Conservation (phyloP, 2,888 invertebrate genomes). For the Campoplex nolae region DNA sequence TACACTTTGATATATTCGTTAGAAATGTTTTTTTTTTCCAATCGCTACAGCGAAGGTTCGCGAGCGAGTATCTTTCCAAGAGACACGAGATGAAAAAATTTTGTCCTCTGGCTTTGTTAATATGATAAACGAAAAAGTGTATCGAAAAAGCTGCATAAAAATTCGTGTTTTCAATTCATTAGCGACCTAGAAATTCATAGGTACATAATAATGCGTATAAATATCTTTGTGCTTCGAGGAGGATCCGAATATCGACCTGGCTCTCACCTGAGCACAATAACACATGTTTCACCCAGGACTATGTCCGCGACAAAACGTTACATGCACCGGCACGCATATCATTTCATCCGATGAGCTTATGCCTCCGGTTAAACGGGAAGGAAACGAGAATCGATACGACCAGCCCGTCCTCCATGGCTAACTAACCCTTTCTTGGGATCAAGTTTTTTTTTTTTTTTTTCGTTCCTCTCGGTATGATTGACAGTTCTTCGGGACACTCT, state of each 20-base stretch:
- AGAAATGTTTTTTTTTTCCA: background rate
- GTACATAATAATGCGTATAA: conserved; percentile 14
- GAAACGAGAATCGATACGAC: conserved; percentile 54
- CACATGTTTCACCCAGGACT: conserved; percentile 63
- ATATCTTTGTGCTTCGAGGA: conserved; percentile 5
- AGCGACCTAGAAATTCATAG: conserved; percentile 23
- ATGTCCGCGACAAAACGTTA: conserved; percentile 73
- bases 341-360: conserved; percentile 40
- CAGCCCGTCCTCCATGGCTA: conserved; percentile 66
- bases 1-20: conserved; percentile 1
- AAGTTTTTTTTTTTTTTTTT: conserved; percentile 72
- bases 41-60: background rate
- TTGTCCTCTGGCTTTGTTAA: conserved; percentile 31
- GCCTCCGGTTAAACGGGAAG: conserved; percentile 35
- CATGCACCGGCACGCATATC: conserved; percentile 70
- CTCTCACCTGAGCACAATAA: conserved; percentile 66
- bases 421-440: conserved; percentile 81
- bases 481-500: conserved; percentile 75
- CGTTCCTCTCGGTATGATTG: conserved; percentile 75
- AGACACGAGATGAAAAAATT: background rate
- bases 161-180: conserved; percentile 42
- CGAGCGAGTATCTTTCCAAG: background rate
- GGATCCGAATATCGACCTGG: conserved; percentile 52
- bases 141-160: conserved; percentile 41
- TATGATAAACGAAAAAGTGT: conserved; percentile 32